These are phyloP conservation scores for Sarcophilus harrisii DNA, from an alignment of 2,797 vertebrate species.

Conservation along the genomic window DNA sequence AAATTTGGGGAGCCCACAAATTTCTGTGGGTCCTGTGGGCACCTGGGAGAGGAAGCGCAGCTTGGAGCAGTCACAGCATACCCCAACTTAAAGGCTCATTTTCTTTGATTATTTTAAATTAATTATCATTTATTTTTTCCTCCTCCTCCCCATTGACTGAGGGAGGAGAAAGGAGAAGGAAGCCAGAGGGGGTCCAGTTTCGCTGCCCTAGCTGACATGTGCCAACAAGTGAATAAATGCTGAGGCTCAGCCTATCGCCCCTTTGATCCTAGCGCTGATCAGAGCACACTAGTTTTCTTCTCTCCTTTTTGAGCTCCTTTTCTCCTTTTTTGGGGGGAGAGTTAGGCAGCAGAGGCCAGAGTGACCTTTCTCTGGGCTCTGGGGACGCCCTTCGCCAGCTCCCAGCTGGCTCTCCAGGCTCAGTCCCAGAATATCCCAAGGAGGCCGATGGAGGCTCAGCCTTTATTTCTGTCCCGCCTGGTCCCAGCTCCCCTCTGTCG, in stretches of 20 bases:
- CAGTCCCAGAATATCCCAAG: not conserved
- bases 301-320: not conserved
- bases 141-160: not conserved
- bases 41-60: not conserved
- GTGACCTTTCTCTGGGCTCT: not conserved
- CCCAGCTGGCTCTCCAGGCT: not conserved
- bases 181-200: not conserved
- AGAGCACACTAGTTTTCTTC: not conserved
- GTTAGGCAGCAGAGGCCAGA: not conserved
- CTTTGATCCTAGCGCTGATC: not conserved
- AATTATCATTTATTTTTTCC: not conserved
- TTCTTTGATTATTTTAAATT: not conserved
- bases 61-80: not conserved
- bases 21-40: not conserved
- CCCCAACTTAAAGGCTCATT: not conserved
- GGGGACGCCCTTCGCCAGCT: not conserved
- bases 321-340: not conserved
- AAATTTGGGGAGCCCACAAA: not conserved
- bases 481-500: slow-evolving; percentile 84
- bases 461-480: slow-evolving; percentile 88
- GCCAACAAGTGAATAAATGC: not conserved
- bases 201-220: not conserved
- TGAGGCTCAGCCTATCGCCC: not conserved
- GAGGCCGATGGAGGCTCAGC: slow-evolving; percentile 75
- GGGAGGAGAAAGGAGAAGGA: not conserved